Conservation (phyloP, 53 echinoderm and acorn worm species). For the Temnopleurus reevesii region DNA sequence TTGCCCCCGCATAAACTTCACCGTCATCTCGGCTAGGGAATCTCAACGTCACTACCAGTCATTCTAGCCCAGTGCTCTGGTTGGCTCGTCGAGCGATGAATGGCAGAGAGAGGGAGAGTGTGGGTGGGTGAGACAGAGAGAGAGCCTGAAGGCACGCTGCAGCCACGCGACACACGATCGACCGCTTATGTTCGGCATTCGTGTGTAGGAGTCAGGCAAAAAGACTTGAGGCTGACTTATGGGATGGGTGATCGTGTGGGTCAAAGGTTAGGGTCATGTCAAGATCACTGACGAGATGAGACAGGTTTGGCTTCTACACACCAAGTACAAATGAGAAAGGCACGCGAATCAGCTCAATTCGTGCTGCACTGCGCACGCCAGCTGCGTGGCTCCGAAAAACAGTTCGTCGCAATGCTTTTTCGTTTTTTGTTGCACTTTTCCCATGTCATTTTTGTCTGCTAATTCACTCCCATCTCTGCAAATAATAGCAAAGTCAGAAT, state of each 20-base stretch:
- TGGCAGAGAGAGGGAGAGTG: not conserved
- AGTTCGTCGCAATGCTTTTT: not conserved
- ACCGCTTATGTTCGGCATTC: not conserved
- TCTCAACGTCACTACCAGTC: conserved; percentile 7
- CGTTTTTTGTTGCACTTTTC: conserved; percentile 38
- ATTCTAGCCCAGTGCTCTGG: not conserved
- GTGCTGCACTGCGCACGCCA: conserved; percentile 40
- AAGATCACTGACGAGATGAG: conserved; percentile 36
- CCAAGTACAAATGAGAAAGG: not conserved
- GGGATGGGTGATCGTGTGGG: conserved; percentile 54
- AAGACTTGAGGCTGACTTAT: conserved; percentile 40
- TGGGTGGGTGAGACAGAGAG: not conserved
- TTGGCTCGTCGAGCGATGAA: conserved; percentile 37
- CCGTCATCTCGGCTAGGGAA: not conserved
- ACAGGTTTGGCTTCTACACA: conserved; percentile 22
- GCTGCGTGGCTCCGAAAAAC: conserved; percentile 6
- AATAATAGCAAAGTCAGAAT: not conserved
- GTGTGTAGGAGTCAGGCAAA: conserved; percentile 23
- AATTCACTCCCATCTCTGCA: not conserved
- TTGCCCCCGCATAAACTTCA: conserved; percentile 23
- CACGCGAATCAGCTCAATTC: conserved; percentile 40
- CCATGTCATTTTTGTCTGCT: not conserved
- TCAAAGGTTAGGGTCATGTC: conserved; percentile 48
- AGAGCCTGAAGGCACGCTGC: not conserved
- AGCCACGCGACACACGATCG: conserved; percentile 36